phyloP scores from a whole-genome alignment of 1,140 invertebrate genomes.

The Coptotermes formosanus region DNA sequence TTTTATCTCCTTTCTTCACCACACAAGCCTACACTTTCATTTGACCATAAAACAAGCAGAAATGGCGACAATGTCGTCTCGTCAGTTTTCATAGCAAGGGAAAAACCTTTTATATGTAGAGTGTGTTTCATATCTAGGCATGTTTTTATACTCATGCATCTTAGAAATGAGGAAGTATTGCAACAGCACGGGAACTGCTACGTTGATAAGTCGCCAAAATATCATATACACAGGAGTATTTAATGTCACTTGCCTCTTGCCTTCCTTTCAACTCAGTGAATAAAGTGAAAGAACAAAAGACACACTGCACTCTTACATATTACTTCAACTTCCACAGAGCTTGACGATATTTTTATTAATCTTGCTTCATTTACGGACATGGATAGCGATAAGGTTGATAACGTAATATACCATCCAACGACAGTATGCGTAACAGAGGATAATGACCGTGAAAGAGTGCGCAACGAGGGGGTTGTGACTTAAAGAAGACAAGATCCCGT shows the following conservation, averaged over 20 bases:
- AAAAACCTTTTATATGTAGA: neutral
- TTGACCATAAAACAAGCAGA: slow-evolving; percentile 2
- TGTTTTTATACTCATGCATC: neutral
- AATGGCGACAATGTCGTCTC: slow-evolving; percentile 9
- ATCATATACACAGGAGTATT: neutral
- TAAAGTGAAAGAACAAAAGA: too few relatives aligned
- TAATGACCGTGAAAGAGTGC: too few relatives aligned
- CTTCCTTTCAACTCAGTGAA: too few relatives aligned
- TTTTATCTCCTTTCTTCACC: neutral
- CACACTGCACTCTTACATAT: too few relatives aligned
- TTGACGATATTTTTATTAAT: too few relatives aligned
- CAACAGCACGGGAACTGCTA: neutral
- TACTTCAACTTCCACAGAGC: too few relatives aligned
- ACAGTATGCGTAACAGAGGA: too few relatives aligned
- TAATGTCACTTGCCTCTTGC: neutral
- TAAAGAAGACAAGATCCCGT: too few relatives aligned
- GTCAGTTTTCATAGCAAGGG: neutral
- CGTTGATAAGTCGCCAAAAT: neutral
- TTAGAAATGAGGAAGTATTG: neutral
- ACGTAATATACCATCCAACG: too few relatives aligned
- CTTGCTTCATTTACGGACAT: too few relatives aligned
- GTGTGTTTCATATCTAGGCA: neutral
- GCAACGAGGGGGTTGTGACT: too few relatives aligned
- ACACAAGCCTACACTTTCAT: neutral
- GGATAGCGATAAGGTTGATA: too few relatives aligned